Evolutionary conservation across 2,888 invertebrate species (phyloP), one percentile per base, ranked within the genome.

Genomic region (Metopia argyrocephala): DNA sequence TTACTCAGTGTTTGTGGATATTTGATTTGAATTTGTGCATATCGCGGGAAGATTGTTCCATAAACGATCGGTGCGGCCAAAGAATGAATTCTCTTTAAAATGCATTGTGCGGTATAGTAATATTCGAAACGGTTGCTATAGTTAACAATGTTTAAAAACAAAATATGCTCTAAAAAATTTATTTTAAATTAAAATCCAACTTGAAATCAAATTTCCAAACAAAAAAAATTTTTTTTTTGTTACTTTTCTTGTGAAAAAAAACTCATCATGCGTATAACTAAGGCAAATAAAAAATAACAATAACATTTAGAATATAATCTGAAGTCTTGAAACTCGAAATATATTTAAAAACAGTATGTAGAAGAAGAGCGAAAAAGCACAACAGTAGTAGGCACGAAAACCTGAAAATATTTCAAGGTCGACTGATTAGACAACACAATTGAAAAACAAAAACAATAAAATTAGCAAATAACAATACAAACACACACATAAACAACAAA

Each of bases 361-460:
- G 59, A 25, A 5, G 28, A 48, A 27, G n/a, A 38, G 62, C n/a
- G 5, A 31, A 31, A 31, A 48, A 18, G 3, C 48, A 18, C n/a
- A 12, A 48, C 2, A 48, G 7, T 28, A 18, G 23, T 48, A 48
- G 48, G 27, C 50, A 57, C 20, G 50, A 70, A 64, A 59, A 48
- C n/a, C 12, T n/a, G 18, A 84, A 82, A 79, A 83, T 83, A 82
- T 83, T 87, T 87, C 87, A 87, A 87, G 87, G 87, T 87, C 85
- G 86, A 82, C 86, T 87, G 87, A 87, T 87, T 87, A 87, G 86
- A 87, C 84, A 83, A 4, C 23, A n/a, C 45, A 27, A 38, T 25
- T 38, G 20, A 48, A 20, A 52, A 66, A 48, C 20, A 38, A 38
- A 38, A 38, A 18, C 20, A 48, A 48, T 48, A 31, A 87, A 38